Evolutionary conservation across 2,113 vertebrate genomes (phyloP).

Genomic region (Columba livia): DNA sequence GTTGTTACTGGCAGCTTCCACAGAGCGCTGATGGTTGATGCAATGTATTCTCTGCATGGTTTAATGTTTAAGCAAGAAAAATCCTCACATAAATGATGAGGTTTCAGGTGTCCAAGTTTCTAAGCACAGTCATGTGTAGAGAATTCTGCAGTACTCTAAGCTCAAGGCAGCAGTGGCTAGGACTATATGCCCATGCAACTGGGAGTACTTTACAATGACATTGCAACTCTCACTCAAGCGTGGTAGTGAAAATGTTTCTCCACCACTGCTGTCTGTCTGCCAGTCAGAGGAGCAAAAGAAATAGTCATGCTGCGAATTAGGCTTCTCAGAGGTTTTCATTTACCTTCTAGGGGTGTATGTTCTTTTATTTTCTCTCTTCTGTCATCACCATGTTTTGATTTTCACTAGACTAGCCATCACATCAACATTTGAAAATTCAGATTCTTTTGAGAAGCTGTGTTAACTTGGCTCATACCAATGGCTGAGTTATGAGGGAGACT

Average conservation of each 20-base stretch:
- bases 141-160: not conserved
- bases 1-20: not conserved
- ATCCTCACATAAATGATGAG: not conserved
- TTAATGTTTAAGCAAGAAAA: not conserved
- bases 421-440: not conserved
- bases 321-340: not conserved
- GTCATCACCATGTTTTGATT: not conserved
- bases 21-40: not conserved
- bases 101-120: not conserved
- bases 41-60: not conserved
- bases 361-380: not conserved
- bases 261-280: not conserved
- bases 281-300: not conserved
- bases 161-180: not conserved
- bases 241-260: not conserved
- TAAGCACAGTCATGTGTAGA: not conserved
- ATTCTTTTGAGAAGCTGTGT: not conserved
- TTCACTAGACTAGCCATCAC: not conserved
- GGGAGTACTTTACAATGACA: not conserved
- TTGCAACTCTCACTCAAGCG: fast-evolving
- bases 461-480: not conserved
- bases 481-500: not conserved
- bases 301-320: not conserved
- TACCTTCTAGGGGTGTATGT: not conserved
- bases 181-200: not conserved